These are phyloP conservation scores for Tipula vernalis DNA, from an alignment of 2,888 invertebrate species.

Conservation along the genomic window DNA sequence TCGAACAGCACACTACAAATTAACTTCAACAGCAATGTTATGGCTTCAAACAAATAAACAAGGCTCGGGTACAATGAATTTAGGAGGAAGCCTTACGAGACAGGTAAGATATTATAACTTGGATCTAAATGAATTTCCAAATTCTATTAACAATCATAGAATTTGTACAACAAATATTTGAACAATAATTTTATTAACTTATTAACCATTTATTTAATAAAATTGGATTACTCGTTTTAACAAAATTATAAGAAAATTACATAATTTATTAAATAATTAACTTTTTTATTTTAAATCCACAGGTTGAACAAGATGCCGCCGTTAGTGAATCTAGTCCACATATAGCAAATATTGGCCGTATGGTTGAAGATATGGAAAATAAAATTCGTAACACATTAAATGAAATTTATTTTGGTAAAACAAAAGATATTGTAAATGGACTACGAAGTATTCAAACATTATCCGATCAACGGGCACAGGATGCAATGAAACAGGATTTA, in stretches of 20 bases:
- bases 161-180: too few species aligned
- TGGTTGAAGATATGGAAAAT: constrained; percentile 99
- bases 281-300: constrained; percentile 19
- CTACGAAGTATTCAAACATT: constrained; percentile 71
- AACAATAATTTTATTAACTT: too few species aligned
- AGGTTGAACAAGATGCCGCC: constrained; percentile 82
- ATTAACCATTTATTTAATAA: too few species aligned
- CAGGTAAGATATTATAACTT: constrained; percentile 48
- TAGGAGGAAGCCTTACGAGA: constrained; percentile 95
- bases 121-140: not conserved
- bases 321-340: constrained; percentile 92
- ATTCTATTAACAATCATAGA: too few species aligned
- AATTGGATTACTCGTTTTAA: too few species aligned
- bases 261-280: not conserved
- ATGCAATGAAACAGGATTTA: constrained; percentile 73
- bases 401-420: constrained; percentile 99
- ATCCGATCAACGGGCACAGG: constrained; percentile 72
- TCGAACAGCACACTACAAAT: constrained; percentile 90
- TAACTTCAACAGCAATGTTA: constrained; percentile 98
- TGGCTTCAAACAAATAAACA: constrained; percentile 97
- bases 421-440: constrained; percentile 94
- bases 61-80: constrained; percentile 96
- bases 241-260: too few species aligned
- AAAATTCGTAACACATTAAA: constrained; percentile 97
- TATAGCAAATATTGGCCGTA: constrained; percentile 94